phyloP scores from a whole-genome alignment of 2,113 vertebrate species.

The Pedetes capensis region DNA sequence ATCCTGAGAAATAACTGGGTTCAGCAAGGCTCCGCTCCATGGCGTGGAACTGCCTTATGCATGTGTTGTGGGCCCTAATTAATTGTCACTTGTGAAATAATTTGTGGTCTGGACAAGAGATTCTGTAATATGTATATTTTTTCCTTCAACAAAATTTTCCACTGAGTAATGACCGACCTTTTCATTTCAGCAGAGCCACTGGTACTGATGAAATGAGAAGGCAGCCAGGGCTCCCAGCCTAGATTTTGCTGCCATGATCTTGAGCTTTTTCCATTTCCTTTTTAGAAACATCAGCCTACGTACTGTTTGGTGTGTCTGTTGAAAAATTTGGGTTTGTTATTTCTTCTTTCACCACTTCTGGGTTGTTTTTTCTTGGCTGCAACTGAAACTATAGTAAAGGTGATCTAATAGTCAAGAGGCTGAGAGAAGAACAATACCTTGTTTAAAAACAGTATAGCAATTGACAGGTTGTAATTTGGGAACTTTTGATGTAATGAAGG shows the following conservation, averaged over 20 bases:
- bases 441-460: background rate
- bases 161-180: slow-evolving; percentile 69
- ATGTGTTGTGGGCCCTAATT: slow-evolving; percentile 30
- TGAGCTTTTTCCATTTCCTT: slow-evolving; percentile 36
- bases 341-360: slow-evolving; percentile 11
- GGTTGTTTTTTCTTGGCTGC: slow-evolving; percentile 32
- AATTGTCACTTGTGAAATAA: slow-evolving; percentile 67
- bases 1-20: background rate
- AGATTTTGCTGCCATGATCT: slow-evolving; percentile 17
- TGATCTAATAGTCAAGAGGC: background rate
- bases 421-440: background rate
- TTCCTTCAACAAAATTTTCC: slow-evolving; percentile 67
- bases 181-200: slow-evolving; percentile 43
- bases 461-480: background rate
- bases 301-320: slow-evolving; percentile 22
- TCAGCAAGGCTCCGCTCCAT: background rate
- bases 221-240: background rate
- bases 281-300: slow-evolving; percentile 42
- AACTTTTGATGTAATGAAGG: background rate
- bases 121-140: slow-evolving; percentile 55
- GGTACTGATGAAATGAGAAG: slow-evolving; percentile 29
- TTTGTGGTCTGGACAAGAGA: slow-evolving; percentile 57
- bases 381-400: background rate
- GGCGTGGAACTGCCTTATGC: background rate
- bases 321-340: background rate